phyloP scores from a whole-genome alignment of 2,113 vertebrate species.

The Formicarius rufipectus region DNA sequence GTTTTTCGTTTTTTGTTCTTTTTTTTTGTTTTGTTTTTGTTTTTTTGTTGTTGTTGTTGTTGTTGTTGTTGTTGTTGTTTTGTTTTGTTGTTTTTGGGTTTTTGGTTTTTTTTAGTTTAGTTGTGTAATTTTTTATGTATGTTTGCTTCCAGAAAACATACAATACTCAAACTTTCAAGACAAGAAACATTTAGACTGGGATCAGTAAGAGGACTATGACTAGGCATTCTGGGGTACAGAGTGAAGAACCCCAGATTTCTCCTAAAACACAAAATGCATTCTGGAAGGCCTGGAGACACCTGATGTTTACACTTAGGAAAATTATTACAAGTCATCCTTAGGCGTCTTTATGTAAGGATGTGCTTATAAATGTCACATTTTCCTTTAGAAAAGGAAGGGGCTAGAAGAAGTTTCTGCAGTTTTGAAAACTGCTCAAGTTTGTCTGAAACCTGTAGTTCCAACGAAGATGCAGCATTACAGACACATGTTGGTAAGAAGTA shows the following conservation, averaged over 20 bases:
- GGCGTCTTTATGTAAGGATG: not conserved
- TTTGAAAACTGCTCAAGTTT: not conserved
- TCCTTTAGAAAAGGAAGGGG: not conserved
- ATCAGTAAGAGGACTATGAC: not conserved
- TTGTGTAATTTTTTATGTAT: not conserved
- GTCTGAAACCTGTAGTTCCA: not conserved
- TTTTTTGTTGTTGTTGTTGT: too few relatives aligned
- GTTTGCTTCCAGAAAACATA: not conserved
- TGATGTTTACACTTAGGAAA: not conserved
- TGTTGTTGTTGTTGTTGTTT: too few relatives aligned
- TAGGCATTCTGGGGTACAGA: not conserved
- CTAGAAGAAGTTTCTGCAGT: not conserved
- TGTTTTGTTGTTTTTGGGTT: too few relatives aligned
- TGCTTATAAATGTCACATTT: not conserved
- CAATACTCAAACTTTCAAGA: not conserved
- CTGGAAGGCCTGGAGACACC: not conserved
- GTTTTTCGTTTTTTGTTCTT: too few relatives aligned
- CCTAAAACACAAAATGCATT: not conserved
- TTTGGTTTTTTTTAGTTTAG: not conserved
- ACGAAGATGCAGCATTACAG: not conserved
- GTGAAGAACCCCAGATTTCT: not conserved
- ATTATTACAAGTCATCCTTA: not conserved
- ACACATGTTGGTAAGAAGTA: not conserved
- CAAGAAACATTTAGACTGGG: not conserved
- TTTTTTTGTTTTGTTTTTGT: too few relatives aligned